Percentiles rank a stretch among this genome's conserved stretches.
Evolutionary conservation across 2,113 vertebrate species (phyloP).

Genomic region (Pterocles gutturalis): DNA sequence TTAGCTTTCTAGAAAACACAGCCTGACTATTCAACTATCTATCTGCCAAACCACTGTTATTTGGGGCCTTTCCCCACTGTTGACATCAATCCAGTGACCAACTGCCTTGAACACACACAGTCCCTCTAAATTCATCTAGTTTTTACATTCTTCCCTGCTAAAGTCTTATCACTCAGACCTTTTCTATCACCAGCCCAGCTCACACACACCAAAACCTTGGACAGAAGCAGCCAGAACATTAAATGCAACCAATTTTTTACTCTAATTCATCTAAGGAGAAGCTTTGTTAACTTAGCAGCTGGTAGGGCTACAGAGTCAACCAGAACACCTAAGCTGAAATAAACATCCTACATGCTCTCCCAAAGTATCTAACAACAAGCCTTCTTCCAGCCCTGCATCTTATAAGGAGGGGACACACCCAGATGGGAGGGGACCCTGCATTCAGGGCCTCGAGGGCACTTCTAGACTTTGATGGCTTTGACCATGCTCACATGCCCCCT

Average conservation of each 20-base stretch:
- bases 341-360: rapidly evolving
- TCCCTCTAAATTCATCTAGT: rapidly evolving
- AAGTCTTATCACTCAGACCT: background rate
- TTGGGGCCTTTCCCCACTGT: background rate
- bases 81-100: background rate
- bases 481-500: background rate
- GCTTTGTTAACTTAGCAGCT: background rate
- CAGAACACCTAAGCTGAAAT: rapidly evolving
- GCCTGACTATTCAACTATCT: background rate
- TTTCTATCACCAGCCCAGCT: background rate
- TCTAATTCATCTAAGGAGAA: background rate
- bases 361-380: rapidly evolving
- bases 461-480: background rate
- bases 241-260: rapidly evolving
- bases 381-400: rapidly evolving
- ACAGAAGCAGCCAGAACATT: rapidly evolving
- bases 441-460: background rate
- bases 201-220: rapidly evolving
- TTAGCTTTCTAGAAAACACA: background rate
- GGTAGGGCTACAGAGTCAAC: rapidly evolving
- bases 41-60: background rate
- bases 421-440: background rate
- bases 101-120: rapidly evolving
- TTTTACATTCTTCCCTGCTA: background rate
- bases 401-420: background rate